Percentiles rank a stretch among this genome's conserved stretches.
These are phyloP conservation scores for Gopherus flavomarginatus DNA, from an alignment of 2,113 vertebrate species.

Conservation along the genomic window DNA sequence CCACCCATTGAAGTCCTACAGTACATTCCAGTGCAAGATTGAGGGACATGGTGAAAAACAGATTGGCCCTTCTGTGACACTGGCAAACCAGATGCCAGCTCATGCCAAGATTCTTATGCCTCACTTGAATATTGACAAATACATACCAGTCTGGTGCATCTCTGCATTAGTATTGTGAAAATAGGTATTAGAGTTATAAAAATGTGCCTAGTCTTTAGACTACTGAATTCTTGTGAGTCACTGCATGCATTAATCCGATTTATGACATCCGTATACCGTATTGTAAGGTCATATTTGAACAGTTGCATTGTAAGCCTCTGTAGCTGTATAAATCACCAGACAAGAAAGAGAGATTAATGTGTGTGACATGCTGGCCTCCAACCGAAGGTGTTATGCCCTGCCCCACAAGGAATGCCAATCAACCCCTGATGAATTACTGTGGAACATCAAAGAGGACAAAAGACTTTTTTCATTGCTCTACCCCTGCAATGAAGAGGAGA, in stretches of 20 bases:
- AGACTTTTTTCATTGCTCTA: background rate
- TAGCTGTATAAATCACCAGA: background rate
- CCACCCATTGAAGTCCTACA: conserved; percentile 41
- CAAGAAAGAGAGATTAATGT: background rate
- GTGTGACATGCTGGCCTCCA: background rate
- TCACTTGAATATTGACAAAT: background rate
- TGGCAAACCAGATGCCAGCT: background rate
- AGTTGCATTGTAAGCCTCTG: background rate
- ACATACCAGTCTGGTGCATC: background rate
- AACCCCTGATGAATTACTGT: background rate
- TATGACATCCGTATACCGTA: background rate
- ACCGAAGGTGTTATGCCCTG: background rate
- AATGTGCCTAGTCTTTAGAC: background rate
- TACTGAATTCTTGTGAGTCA: background rate
- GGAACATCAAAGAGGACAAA: background rate
- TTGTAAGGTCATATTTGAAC: background rate
- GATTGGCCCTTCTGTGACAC: conserved; percentile 13
- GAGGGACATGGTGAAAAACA: conserved; percentile 35
- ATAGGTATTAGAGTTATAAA: background rate
- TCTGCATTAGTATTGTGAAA: background rate
- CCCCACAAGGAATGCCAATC: background rate
- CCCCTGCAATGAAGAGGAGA: background rate
- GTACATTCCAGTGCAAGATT: conserved; percentile 14
- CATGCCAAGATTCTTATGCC: background rate
- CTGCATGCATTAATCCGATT: background rate